These are phyloP conservation scores for Gryllus longicercus DNA, from an alignment of 2,888 invertebrate species.

Conservation along the genomic window DNA sequence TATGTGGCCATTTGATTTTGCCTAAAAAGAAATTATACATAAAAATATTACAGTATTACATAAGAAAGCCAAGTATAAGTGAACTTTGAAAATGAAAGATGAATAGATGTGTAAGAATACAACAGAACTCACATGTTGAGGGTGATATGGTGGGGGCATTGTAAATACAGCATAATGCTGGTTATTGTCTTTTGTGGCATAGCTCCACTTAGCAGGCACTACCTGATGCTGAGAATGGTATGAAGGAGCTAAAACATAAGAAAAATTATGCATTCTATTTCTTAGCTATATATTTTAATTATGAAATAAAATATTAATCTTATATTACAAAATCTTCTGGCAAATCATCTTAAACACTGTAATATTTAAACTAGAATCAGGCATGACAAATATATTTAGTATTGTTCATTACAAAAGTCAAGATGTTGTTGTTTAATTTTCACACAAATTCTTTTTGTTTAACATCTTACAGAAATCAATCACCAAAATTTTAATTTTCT, in stretches of 20 bases:
- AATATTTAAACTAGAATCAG: too few relatives aligned
- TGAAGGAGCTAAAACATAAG: slow-evolving; percentile 63
- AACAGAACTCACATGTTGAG: slow-evolving; percentile 38
- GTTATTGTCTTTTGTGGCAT: slow-evolving; percentile 45
- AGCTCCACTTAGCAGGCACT: slow-evolving; percentile 78
- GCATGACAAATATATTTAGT: too few relatives aligned
- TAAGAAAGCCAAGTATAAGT: not conserved
- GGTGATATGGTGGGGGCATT: slow-evolving; percentile 71
- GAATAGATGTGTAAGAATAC: not conserved
- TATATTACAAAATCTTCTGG: too few relatives aligned
- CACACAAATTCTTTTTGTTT: too few relatives aligned
- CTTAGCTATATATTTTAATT: too few relatives aligned
- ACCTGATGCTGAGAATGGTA: slow-evolving; percentile 81
- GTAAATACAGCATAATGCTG: slow-evolving; percentile 58
- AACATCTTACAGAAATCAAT: too few relatives aligned
- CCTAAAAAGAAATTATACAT: slow-evolving; percentile 32
- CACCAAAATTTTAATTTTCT: too few relatives aligned
- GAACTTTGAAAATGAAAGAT: slow-evolving; percentile 12
- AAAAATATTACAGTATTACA: not conserved
- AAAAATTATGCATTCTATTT: too few relatives aligned
- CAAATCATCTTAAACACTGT: too few relatives aligned
- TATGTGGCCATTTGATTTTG: slow-evolving; percentile 41
- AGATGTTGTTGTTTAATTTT: too few relatives aligned
- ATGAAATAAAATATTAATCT: too few relatives aligned
- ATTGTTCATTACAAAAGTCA: too few relatives aligned